Conservation (phyloP, 2,888 invertebrate genomes). For the Epirrhoe tristata region DNA sequence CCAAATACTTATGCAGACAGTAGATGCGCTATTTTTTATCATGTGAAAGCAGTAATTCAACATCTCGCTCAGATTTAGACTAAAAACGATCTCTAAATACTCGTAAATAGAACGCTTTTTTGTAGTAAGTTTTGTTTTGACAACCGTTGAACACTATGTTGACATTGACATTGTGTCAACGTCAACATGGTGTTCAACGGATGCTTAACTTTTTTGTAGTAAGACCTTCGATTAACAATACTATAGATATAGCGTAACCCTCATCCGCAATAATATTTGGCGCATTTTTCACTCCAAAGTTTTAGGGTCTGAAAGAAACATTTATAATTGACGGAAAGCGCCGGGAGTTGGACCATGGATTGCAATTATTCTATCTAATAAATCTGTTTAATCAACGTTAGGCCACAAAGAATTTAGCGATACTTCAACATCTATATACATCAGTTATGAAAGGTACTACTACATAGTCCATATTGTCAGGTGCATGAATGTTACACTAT, state of each 20-base stretch:
- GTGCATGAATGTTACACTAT: slow-evolving; percentile 51
- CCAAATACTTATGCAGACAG: slow-evolving; percentile 4
- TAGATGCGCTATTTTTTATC: background rate
- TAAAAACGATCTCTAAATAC: background rate
- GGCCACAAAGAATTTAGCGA: slow-evolving; percentile 51
- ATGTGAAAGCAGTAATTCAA: background rate
- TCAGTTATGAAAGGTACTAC: slow-evolving; percentile 45
- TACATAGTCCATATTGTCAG: slow-evolving; percentile 66
- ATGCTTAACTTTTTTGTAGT: too few species aligned
- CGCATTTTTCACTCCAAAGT: slow-evolving; percentile 10
- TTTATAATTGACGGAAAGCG: slow-evolving; percentile 52
- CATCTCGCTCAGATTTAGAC: background rate
- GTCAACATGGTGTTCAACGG: too few species aligned
- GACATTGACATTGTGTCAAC: too few species aligned
- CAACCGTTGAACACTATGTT: too few species aligned
- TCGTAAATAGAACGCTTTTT: too few species aligned
- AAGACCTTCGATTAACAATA: too few species aligned
- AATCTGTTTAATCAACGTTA: slow-evolving; percentile 47
- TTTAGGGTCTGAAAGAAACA: slow-evolving; percentile 38
- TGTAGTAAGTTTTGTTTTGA: too few species aligned
- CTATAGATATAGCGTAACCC: too few species aligned
- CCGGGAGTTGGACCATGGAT: slow-evolving; percentile 53
- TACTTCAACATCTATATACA: slow-evolving; percentile 32
- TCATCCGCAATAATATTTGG: slow-evolving; percentile 14
- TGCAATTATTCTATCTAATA: slow-evolving; percentile 44